These are phyloP conservation scores for Synergus itoensis DNA, from an alignment of 2,888 invertebrate genomes.

Conservation along the genomic window DNA sequence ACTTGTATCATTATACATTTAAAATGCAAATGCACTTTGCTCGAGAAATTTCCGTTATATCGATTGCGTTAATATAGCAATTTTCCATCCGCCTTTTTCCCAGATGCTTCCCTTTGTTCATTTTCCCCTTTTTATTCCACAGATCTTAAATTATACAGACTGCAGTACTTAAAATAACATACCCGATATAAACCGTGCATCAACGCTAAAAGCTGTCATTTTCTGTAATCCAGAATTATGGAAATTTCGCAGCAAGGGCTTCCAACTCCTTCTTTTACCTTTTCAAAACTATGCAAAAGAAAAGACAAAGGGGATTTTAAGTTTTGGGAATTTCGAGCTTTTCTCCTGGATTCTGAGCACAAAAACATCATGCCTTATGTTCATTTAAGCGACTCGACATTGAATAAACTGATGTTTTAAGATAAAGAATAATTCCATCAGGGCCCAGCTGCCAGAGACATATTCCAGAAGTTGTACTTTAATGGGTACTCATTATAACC, in stretches of 20 bases:
- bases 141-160: slow-evolving; percentile 73
- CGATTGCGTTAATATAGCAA: slow-evolving; percentile 36
- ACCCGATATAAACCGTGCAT: slow-evolving; percentile 76
- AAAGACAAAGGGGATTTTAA: not conserved
- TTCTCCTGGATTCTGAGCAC: no score
- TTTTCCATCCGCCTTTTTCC: slow-evolving; percentile 47
- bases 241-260: slow-evolving; percentile 65
- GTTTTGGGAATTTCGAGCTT: no score
- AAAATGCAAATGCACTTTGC: slow-evolving; percentile 22
- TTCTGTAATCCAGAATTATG: slow-evolving; percentile 77
- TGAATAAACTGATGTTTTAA: slow-evolving; percentile 58
- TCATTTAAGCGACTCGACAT: slow-evolving; percentile 57
- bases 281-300: not conserved
- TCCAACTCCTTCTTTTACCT: not conserved
- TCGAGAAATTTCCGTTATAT: slow-evolving; percentile 24
- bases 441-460: slow-evolving; percentile 66
- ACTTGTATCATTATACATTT: not conserved
- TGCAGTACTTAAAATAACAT: slow-evolving; percentile 76
- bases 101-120: slow-evolving; percentile 44
- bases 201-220: slow-evolving; percentile 77
- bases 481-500: slow-evolving; percentile 72
- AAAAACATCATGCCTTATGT: slow-evolving; percentile 39
- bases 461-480: slow-evolving; percentile 69
- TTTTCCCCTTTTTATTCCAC: slow-evolving; percentile 53
- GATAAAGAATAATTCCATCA: slow-evolving; percentile 63